Base-by-base conservation (phyloP, 2,113 vertebrate species). In the Seriola aureovittata region DNA sequence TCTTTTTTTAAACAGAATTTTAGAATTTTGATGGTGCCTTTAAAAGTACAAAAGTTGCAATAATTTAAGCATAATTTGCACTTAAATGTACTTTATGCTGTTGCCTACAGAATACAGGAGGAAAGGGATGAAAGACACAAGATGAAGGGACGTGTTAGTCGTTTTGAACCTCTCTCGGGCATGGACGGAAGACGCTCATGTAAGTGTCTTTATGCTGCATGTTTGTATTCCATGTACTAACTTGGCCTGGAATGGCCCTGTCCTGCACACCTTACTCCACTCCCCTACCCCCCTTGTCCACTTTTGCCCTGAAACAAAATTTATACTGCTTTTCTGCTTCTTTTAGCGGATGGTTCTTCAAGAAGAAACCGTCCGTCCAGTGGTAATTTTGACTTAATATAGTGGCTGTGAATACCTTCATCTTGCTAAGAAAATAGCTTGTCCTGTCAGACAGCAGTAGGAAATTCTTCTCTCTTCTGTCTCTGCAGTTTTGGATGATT, bases 281-380 rank as follows among this genome's bases (percentile, higher is more conserved):
- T n/a, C 16, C 34, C 75, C 48, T 12, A 16, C 46, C 69, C 57
- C 70, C 75, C 46, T 83, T 50, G 11, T 71, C 85, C 50, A 42
- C 74, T 54, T 72, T 50, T 66, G 13, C 78, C 85, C 85, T 68
- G 71, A 92, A 94, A 93, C 89, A 92, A 91, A 92, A 93, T 94
- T 95, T 93, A 94, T 92, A 91, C 92, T 94, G 94, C 85, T 93
- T 95, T 94, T 95, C 84, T 93, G 89, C 59, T 94, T 87, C 93
- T 94, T 96, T 96, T 93, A 99, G 97, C 96, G 96, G 98, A 99
- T 95, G 96, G 97, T 88, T 97, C 97, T 95, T 98, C 98, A 94
- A 95, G 97, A 96, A 97, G 97, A 97, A 99, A 97, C 96, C 95
- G 97, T 97, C 97, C 97, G 34, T 97, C 97, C 95, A 98, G 97